phyloP scores from a whole-genome alignment of 2,888 invertebrate species.

The Polymixis flavicincta region DNA sequence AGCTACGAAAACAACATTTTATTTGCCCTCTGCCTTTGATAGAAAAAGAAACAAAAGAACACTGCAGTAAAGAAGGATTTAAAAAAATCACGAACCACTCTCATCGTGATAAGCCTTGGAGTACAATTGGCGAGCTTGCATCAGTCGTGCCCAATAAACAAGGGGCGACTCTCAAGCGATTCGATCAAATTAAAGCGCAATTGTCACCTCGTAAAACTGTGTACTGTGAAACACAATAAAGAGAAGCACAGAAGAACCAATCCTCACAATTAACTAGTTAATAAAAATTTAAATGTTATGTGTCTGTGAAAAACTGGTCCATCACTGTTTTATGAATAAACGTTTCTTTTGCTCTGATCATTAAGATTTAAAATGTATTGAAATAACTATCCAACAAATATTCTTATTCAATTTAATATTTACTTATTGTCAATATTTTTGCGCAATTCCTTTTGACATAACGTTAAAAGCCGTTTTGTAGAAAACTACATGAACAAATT shows the following conservation, averaged over 20 bases:
- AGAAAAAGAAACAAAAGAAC: slow-evolving; percentile 14
- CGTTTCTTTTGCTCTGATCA: too few relatives aligned
- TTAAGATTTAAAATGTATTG: too few relatives aligned
- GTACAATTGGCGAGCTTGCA: slow-evolving; percentile 50
- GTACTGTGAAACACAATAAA: neutral
- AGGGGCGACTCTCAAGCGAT: slow-evolving; percentile 54
- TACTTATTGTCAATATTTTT: too few relatives aligned
- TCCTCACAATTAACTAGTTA: neutral
- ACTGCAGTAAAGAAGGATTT: slow-evolving; percentile 39
- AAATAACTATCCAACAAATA: too few relatives aligned
- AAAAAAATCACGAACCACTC: slow-evolving; percentile 39
- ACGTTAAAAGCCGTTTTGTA: too few relatives aligned
- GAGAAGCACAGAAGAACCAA: slow-evolving; percentile 18
- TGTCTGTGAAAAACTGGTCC: too few relatives aligned
- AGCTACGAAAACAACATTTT: slow-evolving; percentile 7
- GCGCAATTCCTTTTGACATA: too few relatives aligned
- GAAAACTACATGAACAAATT: too few relatives aligned
- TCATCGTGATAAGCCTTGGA: slow-evolving; percentile 51
- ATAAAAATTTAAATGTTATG: too few relatives aligned
- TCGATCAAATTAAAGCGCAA: slow-evolving; percentile 65
- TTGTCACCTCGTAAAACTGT: slow-evolving; percentile 59
- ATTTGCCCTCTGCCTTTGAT: slow-evolving; percentile 4
- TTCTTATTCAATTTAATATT: too few relatives aligned
- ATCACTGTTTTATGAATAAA: too few relatives aligned
- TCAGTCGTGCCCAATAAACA: slow-evolving; percentile 52